These are phyloP conservation scores for Dryadula phaetusa DNA, from an alignment of 2,888 invertebrate species.

Conservation along the genomic window DNA sequence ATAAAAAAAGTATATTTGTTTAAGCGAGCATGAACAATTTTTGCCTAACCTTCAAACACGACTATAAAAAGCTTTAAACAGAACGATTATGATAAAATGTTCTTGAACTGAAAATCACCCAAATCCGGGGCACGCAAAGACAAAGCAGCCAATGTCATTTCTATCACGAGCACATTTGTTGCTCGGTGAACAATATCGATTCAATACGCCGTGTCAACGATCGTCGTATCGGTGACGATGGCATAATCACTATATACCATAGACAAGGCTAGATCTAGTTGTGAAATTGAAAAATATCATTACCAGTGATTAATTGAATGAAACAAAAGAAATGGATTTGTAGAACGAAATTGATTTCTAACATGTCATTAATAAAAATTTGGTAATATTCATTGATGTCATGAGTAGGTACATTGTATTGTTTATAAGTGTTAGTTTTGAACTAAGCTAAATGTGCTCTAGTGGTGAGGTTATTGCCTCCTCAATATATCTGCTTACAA, in stretches of 20 bases:
- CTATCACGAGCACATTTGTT: slow-evolving; percentile 71
- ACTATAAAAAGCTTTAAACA: slow-evolving; percentile 43
- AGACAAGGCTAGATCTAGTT: slow-evolving; percentile 49
- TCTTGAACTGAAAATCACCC: slow-evolving; percentile 72
- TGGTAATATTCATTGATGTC: background rate
- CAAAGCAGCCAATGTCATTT: slow-evolving; percentile 72
- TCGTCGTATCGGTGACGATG: slow-evolving; percentile 60
- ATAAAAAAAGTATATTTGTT: slow-evolving; percentile 2
- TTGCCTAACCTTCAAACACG: slow-evolving; percentile 36
- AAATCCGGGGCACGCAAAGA: slow-evolving; percentile 75
- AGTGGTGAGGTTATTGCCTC: background rate
- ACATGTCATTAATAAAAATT: slow-evolving; percentile 23
- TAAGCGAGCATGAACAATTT: slow-evolving; percentile 14
- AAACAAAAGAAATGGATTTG: slow-evolving; percentile 27
- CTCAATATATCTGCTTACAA: no score
- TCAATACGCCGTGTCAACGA: slow-evolving; percentile 62
- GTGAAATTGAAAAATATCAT: slow-evolving; percentile 47
- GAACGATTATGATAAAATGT: slow-evolving; percentile 51
- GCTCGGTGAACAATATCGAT: slow-evolving; percentile 53
- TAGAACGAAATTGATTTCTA: slow-evolving; percentile 10
- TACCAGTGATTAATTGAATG: slow-evolving; percentile 32
- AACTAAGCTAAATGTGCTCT: background rate
- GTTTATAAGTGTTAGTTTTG: background rate
- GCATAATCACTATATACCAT: slow-evolving; percentile 51
- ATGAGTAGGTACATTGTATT: background rate